These are phyloP conservation scores for Ceratothoa steindachneri DNA, from an alignment of 2,888 invertebrate genomes.

Conservation along the genomic window DNA sequence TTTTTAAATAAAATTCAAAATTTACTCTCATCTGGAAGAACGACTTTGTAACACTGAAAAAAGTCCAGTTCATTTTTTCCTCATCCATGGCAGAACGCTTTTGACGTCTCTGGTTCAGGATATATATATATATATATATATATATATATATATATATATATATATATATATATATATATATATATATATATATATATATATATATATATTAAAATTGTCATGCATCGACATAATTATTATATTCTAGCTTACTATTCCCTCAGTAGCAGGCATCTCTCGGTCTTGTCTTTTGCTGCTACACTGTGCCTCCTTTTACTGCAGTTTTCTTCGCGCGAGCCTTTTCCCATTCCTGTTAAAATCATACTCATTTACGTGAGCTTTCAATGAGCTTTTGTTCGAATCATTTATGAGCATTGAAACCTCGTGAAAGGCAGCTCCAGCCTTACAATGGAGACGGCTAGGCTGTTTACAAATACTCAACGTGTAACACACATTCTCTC, in stretches of 20 bases:
- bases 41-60: too few species aligned
- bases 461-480: conserved; percentile 45
- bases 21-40: too few species aligned
- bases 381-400: conserved; percentile 39
- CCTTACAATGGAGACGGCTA: conserved; percentile 36
- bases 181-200: conserved; percentile 19
- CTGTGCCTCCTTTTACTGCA: background rate
- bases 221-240: background rate
- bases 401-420: conserved; percentile 46
- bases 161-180: conserved; percentile 16
- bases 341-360: conserved; percentile 44
- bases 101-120: too few species aligned
- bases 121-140: background rate
- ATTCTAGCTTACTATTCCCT: background rate
- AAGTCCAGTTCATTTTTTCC: too few species aligned
- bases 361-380: conserved; percentile 37
- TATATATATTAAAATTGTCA: conserved; percentile 9
- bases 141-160: background rate
- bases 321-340: conserved; percentile 18
- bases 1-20: too few species aligned
- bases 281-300: background rate
- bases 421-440: conserved; percentile 34
- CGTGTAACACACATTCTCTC: conserved; percentile 35
- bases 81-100: too few species aligned
- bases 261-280: background rate